Evolutionary conservation across 1,140 invertebrate species (phyloP).

Genomic region (Cydia strobilella): DNA sequence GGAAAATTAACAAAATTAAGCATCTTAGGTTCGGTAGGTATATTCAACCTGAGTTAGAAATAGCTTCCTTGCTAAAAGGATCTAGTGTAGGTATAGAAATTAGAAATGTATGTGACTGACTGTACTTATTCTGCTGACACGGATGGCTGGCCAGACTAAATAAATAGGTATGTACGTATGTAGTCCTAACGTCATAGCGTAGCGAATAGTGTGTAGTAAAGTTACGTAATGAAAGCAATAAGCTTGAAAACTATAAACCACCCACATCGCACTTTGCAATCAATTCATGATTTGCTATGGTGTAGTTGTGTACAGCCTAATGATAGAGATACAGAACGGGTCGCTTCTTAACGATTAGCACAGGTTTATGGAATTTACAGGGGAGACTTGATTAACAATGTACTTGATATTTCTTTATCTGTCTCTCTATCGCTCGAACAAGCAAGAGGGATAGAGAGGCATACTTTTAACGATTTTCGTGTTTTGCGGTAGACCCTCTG

Average conservation of each 20-base stretch:
- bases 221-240: slow-evolving; percentile 6
- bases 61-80: no score
- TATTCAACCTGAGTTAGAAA: no score
- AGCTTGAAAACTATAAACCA: slow-evolving; percentile 19
- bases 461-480: no score
- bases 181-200: not conserved
- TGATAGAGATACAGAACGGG: not conserved
- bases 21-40: no score
- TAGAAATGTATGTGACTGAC: no score
- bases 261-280: slow-evolving; percentile 7
- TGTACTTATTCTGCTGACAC: no score
- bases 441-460: no score
- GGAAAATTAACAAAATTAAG: no score
- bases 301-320: not conserved
- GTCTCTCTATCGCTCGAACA: no score
- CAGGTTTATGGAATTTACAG: not conserved
- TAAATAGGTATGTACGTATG: not conserved
- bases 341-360: not conserved
- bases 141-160: not conserved
- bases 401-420: no score
- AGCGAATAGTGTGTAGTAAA: not conserved
- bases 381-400: not conserved
- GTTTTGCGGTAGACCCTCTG: no score
- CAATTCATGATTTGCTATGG: slow-evolving; percentile 13
- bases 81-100: no score